Evolutionary conservation across 2,888 invertebrate genomes (phyloP).

Genomic region (Bhutanitis thaidina): DNA sequence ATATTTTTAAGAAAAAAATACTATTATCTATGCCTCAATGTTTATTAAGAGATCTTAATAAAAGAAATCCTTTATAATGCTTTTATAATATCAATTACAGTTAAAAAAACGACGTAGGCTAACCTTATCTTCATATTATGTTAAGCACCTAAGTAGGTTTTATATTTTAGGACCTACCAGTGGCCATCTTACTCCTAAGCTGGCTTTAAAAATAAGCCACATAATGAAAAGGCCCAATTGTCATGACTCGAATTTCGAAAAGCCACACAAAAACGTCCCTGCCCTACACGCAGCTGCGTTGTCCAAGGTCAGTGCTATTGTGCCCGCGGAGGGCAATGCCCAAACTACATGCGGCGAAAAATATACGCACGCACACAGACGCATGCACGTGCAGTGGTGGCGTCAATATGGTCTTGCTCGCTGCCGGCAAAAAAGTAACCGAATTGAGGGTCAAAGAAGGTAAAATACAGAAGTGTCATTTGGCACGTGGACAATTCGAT

Average conservation of each 20-base stretch:
- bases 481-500: too few relatives aligned
- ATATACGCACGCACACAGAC: conserved; percentile 41
- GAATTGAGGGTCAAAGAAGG: conserved; percentile 56
- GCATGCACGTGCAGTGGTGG: conserved; percentile 23
- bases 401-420: conserved; percentile 17
- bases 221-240: background rate
- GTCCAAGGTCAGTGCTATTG: conserved; percentile 74
- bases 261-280: conserved; percentile 35
- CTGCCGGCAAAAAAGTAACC: conserved; percentile 62
- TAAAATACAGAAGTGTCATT: conserved; percentile 13
- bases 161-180: too few relatives aligned
- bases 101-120: too few relatives aligned
- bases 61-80: too few relatives aligned
- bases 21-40: too few relatives aligned
- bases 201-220: background rate
- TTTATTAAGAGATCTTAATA: too few relatives aligned
- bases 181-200: background rate
- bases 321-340: conserved; percentile 66
- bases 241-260: conserved; percentile 30
- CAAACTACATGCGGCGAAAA: conserved; percentile 64
- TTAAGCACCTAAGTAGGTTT: too few relatives aligned
- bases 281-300: conserved; percentile 58
- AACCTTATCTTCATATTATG: too few relatives aligned
- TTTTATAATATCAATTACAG: too few relatives aligned
- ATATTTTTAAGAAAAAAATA: too few relatives aligned